These are phyloP conservation scores for Monarcha castaneiventris DNA, from an alignment of 2,113 vertebrate species.

Conservation along the genomic window DNA sequence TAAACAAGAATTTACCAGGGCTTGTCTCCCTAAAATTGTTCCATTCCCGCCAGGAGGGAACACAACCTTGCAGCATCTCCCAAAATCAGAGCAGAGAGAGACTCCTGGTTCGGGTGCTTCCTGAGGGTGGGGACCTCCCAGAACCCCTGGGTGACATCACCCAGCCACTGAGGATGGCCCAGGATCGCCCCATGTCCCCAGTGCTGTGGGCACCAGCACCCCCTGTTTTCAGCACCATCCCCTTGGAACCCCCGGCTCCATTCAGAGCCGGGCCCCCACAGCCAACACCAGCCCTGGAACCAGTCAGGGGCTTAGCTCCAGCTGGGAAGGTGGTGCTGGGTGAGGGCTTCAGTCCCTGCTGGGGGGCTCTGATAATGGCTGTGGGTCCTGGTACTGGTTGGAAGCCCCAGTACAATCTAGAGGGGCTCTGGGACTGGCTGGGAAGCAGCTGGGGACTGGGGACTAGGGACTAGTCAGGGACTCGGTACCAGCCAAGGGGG, in stretches of 20 bases:
- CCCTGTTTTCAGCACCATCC: background rate
- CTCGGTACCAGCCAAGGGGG: fast-evolving
- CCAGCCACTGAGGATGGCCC: fast-evolving
- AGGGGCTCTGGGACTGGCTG: background rate
- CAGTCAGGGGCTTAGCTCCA: background rate
- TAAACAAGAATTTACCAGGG: background rate
- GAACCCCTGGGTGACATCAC: background rate
- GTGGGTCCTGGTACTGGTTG: background rate
- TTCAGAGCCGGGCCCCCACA: too few relatives aligned
- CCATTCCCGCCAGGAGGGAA: too few relatives aligned
- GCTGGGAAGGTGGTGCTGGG: background rate
- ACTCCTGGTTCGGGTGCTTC: background rate
- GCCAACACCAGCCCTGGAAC: background rate
- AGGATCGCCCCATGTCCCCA: fast-evolving
- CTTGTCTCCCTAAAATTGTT: background rate
- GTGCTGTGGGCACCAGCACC: background rate
- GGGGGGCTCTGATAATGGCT: background rate
- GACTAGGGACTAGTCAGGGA: fast-evolving
- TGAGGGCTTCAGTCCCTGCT: background rate
- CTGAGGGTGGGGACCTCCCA: background rate
- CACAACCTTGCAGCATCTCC: background rate
- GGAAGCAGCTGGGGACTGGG: background rate
- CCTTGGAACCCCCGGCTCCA: fast-evolving
- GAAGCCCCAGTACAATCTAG: background rate
- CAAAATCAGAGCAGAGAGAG: background rate